Percentiles rank a stretch among this genome's conserved stretches.
Conservation (phyloP, 2,113 vertebrate species). For the Balaeniceps rex region DNA sequence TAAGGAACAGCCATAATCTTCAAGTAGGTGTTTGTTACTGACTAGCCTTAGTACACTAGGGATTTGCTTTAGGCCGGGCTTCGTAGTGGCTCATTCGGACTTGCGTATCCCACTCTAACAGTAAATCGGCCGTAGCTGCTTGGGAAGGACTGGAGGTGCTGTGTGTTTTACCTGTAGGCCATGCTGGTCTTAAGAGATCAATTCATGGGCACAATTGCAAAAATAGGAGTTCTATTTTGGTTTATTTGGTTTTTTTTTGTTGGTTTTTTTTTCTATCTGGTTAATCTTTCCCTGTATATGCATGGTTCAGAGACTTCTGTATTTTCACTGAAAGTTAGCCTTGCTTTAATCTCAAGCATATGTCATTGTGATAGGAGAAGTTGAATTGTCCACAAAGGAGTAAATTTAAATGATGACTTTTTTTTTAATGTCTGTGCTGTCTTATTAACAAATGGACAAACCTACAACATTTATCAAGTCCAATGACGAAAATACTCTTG, state of each 20-base stretch:
- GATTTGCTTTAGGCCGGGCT: conserved; percentile 42
- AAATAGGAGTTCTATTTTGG: neutral
- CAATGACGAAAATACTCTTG: conserved; percentile 46
- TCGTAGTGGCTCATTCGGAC: conserved; percentile 48
- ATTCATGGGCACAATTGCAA: conserved; percentile 34
- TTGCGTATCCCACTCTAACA: conserved; percentile 15
- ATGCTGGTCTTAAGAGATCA: conserved; percentile 16
- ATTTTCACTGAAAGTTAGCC: conserved; percentile 20
- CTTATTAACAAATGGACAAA: conserved; percentile 36
- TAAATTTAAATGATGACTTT: conserved; percentile 34
- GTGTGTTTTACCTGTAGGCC: neutral
- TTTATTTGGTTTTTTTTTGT: neutral
- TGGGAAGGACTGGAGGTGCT: conserved; percentile 44
- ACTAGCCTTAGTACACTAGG: conserved; percentile 33
- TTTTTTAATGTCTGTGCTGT: conserved; percentile 43
- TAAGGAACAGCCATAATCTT: conserved; percentile 69
- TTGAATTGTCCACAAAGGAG: conserved; percentile 41
- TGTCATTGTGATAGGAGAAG: conserved; percentile 28
- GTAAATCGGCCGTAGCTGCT: conserved; percentile 32
- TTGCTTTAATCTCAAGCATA: conserved; percentile 53
- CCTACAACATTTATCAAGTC: neutral
- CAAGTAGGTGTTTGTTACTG: conserved; percentile 31
- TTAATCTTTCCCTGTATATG: conserved; percentile 27
- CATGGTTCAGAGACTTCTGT: conserved; percentile 55
- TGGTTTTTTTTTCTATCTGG: neutral